Evolutionary conservation across 2,113 vertebrate species (phyloP).

Genomic region (Ia io): DNA sequence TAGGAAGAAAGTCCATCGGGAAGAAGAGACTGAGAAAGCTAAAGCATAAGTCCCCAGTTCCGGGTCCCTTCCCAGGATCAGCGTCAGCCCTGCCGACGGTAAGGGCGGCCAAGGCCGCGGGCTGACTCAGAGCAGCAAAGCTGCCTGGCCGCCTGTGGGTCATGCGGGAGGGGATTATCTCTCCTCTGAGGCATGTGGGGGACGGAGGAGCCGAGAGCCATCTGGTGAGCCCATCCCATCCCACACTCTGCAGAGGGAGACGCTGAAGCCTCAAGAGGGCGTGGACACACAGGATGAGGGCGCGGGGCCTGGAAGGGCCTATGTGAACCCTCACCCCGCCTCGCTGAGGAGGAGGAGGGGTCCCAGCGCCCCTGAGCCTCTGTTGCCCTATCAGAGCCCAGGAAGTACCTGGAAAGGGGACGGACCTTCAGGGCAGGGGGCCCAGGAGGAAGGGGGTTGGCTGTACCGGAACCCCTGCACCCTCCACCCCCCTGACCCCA

Average conservation of each 20-base stretch:
- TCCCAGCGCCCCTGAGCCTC: background rate
- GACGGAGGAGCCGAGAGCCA: background rate
- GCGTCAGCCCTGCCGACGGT: background rate
- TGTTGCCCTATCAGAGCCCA: background rate
- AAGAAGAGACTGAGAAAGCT: background rate
- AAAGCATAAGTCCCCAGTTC: background rate
- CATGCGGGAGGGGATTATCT: background rate
- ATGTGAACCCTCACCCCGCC: background rate
- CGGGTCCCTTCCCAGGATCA: background rate
- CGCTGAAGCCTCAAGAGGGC: background rate
- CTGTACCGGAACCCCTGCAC: background rate
- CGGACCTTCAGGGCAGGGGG: fast-evolving
- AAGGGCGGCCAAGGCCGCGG: background rate
- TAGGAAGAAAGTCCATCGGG: background rate
- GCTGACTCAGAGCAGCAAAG: background rate
- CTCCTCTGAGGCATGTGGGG: background rate
- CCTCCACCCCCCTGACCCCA: background rate
- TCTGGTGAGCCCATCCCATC: background rate
- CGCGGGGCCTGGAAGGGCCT: background rate
- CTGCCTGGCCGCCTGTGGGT: background rate
- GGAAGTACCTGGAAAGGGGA: background rate
- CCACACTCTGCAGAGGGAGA: background rate
- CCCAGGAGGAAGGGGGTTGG: background rate
- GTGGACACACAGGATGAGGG: too few relatives aligned
- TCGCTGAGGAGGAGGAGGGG: background rate